These are phyloP conservation scores for Euwallacea fornicatus DNA, from an alignment of 1,140 invertebrate genomes.

Conservation along the genomic window DNA sequence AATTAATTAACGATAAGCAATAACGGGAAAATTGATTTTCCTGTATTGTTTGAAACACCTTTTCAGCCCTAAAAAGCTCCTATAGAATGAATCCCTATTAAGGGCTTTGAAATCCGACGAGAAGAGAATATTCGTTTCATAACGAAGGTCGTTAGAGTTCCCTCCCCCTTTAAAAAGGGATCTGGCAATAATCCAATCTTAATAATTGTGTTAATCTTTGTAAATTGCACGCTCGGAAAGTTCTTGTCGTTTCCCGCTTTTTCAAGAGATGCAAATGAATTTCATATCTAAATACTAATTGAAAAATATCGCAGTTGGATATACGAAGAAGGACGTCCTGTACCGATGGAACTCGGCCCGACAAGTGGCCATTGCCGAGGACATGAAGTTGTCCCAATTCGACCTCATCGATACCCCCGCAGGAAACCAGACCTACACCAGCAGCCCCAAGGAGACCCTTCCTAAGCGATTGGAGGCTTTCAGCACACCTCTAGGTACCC, in stretches of 20 bases:
- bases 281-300: neutral
- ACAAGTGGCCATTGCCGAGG: slow-evolving; percentile 77
- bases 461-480: slow-evolving; percentile 41
- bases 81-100: neutral
- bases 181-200: slow-evolving; percentile 24
- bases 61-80: neutral
- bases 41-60: neutral
- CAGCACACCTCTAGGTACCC: slow-evolving; percentile 23
- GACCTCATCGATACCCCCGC: slow-evolving; percentile 78
- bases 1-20: no score
- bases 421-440: slow-evolving; percentile 65
- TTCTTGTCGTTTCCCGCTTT: neutral
- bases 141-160: slow-evolving; percentile 5
- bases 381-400: slow-evolving; percentile 86
- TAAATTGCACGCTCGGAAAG: slow-evolving; percentile 6
- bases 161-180: slow-evolving; percentile 9
- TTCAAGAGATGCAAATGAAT: neutral
- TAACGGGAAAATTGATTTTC: neutral
- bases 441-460: neutral
- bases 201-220: slow-evolving; percentile 18
- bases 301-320: slow-evolving; percentile 69
- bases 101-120: neutral
- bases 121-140: slow-evolving; percentile 2
- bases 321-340: slow-evolving; percentile 77
- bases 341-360: slow-evolving; percentile 80